phyloP scores from a whole-genome alignment of 2,113 vertebrate genomes.

The Lophotis ruficrista region DNA sequence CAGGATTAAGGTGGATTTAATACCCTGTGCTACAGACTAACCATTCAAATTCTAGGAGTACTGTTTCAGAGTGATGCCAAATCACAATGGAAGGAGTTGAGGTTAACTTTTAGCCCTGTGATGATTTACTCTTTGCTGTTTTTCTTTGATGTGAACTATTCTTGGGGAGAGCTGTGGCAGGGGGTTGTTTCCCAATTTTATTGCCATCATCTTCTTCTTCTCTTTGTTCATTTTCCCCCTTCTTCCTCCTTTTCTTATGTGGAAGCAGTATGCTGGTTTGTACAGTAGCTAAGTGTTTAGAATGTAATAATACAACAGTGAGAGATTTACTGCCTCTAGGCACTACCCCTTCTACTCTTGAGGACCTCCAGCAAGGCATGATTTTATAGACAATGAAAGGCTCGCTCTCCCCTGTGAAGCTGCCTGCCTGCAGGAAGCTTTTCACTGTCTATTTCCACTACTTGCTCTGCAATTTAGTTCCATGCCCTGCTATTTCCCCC shows the following conservation, averaged over 20 bases:
- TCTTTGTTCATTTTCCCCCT: slow-evolving; percentile 15
- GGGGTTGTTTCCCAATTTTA: slow-evolving; percentile 9
- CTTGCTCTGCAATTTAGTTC: slow-evolving; percentile 57
- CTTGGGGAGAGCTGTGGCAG: background rate
- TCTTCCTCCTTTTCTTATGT: slow-evolving; percentile 33
- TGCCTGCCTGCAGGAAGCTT: slow-evolving; percentile 39
- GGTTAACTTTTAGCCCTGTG: slow-evolving; percentile 40
- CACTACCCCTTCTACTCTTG: slow-evolving; percentile 33
- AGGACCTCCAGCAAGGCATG: slow-evolving; percentile 65
- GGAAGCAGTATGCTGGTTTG: slow-evolving; percentile 18
- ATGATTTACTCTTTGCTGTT: background rate
- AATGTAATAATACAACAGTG: slow-evolving; percentile 43
- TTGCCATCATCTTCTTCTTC: background rate
- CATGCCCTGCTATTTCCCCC: slow-evolving; percentile 45
- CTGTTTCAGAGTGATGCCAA: slow-evolving; percentile 41
- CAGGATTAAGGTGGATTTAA: slow-evolving; percentile 62
- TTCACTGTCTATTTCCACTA: slow-evolving; percentile 59
- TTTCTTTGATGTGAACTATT: slow-evolving; percentile 43
- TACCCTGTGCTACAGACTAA: slow-evolving; percentile 1
- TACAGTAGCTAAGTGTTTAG: slow-evolving; percentile 41
- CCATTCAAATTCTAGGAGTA: slow-evolving; percentile 33
- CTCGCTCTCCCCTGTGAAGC: slow-evolving; percentile 49
- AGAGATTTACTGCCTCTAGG: slow-evolving; percentile 57
- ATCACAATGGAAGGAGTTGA: slow-evolving; percentile 36
- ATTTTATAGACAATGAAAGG: slow-evolving; percentile 64